Conservation (phyloP, 2,888 invertebrate species). For the Epinotia brunnichana region DNA sequence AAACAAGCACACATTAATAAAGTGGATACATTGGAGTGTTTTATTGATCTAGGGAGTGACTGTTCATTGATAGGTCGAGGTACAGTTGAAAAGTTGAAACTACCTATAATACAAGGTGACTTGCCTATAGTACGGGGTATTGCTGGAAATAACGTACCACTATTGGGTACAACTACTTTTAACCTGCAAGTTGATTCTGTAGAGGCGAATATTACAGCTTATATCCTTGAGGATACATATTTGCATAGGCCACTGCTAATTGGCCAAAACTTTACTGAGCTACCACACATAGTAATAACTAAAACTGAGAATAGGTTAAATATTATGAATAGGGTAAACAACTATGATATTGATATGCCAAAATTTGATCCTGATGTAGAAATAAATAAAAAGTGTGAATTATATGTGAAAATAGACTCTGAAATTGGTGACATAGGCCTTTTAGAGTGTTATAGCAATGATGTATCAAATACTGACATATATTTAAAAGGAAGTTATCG, state of each 20-base stretch:
- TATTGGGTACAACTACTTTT: constrained; percentile 4
- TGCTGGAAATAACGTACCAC: not conserved
- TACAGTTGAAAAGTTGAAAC: constrained; percentile 1
- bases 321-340: not conserved
- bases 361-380: not conserved
- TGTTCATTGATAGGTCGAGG: constrained; percentile 18
- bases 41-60: constrained; percentile 30
- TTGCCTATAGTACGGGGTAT: not conserved
- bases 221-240: constrained; percentile 8
- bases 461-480: constrained; percentile 1
- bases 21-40: constrained; percentile 13
- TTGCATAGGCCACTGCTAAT: constrained; percentile 10
- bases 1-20: constrained; percentile 31
- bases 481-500: constrained; percentile 23
- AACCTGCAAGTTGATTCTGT: not conserved
- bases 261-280: constrained; percentile 13
- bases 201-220: constrained; percentile 2
- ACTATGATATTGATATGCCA: not conserved
- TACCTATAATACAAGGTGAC: not conserved
- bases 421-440: constrained; percentile 13
- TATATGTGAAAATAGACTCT: constrained; percentile 4
- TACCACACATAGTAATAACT: constrained; percentile 21
- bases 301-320: constrained; percentile 24
- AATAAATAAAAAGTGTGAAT: not conserved
- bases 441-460: not conserved